Base-by-base conservation (phyloP, 1,140 invertebrate species). In the Aphelenchoides fujianensis region DNA sequence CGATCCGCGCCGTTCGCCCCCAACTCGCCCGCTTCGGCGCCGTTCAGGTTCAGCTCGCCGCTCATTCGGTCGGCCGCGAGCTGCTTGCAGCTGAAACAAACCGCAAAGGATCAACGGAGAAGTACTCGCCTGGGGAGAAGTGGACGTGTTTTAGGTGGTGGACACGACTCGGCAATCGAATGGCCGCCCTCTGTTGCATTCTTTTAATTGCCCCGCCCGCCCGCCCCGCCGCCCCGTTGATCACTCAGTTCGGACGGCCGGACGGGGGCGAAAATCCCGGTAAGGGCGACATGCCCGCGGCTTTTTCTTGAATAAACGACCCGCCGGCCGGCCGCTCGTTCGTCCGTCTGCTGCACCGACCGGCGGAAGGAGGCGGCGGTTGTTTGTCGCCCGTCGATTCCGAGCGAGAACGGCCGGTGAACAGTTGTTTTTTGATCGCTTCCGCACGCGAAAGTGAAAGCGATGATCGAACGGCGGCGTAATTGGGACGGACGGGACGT, bases 41-140 rank as follows among this genome's bases (percentile, higher is more conserved):
- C 55, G 55, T 59, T 59, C 55, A 59, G 34, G 34, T 59, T 59
- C 27, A 59, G 55, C 5, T 59, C 19, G 55, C 27, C 19, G 41
- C 41, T 48, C 41, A 48, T 48, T 48, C 23, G 41, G 41, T 48
- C 41, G 41, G 23, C 12, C 12, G 12, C 23, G 12, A 16, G 41
- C 23, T 48, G 12, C 23, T 23, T 48, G 41, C 41, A 48, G 41
- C 41, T 48, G 41, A 48, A 48, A 48, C 12, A n/a, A n/a, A n/a
- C n/a, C n/a, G n/a, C n/a, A n/a, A n/a, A n/a, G n/a, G n/a, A n/a
- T n/a, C n/a, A n/a, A n/a, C n/a, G n/a, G n/a, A n/a, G n/a, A n/a
- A n/a, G n/a, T n/a, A n/a, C n/a, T n/a, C n/a, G n/a, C n/a, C n/a
- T n/a, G n/a, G n/a, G n/a, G n/a, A n/a, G n/a, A n/a, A n/a, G n/a